Conservation (phyloP, 2,113 vertebrate species). For the Eulacestoma nigropectus region DNA sequence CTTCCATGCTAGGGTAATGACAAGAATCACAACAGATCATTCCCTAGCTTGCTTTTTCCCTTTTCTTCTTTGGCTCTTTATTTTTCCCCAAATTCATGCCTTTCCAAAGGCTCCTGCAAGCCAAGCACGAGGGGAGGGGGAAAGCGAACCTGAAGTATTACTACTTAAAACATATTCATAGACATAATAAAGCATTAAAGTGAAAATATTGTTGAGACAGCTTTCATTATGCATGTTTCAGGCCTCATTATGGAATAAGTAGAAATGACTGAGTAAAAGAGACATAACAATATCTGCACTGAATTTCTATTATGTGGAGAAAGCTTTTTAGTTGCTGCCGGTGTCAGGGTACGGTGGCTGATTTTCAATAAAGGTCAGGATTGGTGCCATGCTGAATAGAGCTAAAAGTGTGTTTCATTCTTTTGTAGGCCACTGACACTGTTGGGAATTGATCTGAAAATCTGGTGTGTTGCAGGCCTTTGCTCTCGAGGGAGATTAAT, state of each 20-base stretch:
- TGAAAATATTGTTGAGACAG: slow-evolving; percentile 94
- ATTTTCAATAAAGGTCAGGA: slow-evolving; percentile 82
- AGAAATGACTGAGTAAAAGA: slow-evolving; percentile 86
- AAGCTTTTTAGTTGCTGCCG: slow-evolving; percentile 71
- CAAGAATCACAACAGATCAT: slow-evolving; percentile 48
- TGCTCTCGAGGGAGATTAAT: slow-evolving; percentile 85
- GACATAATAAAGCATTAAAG: slow-evolving; percentile 93
- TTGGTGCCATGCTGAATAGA: slow-evolving; percentile 76
- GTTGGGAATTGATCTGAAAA: slow-evolving; percentile 86
- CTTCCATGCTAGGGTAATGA: slow-evolving; percentile 1
- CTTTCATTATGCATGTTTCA: slow-evolving; percentile 91
- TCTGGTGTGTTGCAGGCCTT: slow-evolving; percentile 78
- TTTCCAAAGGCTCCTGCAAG: slow-evolving; percentile 56
- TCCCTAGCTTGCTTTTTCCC: neutral
- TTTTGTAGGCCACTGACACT: slow-evolving; percentile 80
- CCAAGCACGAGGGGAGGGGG: neutral
- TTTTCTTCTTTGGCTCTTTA: neutral
- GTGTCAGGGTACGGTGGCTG: slow-evolving; percentile 75
- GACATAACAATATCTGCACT: slow-evolving; percentile 82
- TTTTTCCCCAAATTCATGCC: neutral
- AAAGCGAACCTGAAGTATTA: slow-evolving; percentile 71
- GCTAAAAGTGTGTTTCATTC: slow-evolving; percentile 78
- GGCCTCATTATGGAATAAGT: slow-evolving; percentile 88
- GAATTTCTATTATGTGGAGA: slow-evolving; percentile 87
- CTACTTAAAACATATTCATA: slow-evolving; percentile 81